phyloP scores from a whole-genome alignment of 1,140 invertebrate species.

The Magallana ariakensis region DNA sequence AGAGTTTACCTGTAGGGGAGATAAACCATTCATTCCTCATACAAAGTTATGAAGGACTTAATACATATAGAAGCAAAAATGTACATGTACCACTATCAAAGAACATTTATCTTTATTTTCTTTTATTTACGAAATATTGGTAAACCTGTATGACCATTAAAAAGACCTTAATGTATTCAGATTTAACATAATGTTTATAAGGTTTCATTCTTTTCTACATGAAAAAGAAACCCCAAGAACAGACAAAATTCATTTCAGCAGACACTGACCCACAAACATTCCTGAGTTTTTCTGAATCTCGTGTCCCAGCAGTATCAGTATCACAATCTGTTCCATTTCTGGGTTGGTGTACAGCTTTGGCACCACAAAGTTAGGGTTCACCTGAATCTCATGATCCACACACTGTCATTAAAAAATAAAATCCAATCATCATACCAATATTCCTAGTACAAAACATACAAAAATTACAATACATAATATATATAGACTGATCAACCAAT shows the following conservation, averaged over 20 bases:
- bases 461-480: neutral
- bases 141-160: neutral
- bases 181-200: neutral
- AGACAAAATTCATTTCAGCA: neutral
- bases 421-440: neutral
- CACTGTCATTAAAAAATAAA: constrained; percentile 63
- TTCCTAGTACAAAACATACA: neutral
- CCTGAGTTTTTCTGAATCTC: constrained; percentile 72
- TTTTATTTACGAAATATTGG: no score
- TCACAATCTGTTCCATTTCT: constrained; percentile 75
- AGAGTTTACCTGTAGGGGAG: constrained; percentile 64
- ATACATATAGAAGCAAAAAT: no score
- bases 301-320: constrained; percentile 71
- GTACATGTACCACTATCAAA: no score
- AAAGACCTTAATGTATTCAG: neutral
- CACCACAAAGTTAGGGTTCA: constrained; percentile 65
- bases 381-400: constrained; percentile 69
- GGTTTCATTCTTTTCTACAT: neutral
- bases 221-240: neutral
- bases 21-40: no score
- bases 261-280: constrained; percentile 68
- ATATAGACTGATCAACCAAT: no score
- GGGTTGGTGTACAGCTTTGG: constrained; percentile 70
- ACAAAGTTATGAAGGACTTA: no score
- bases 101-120: no score